Conservation (phyloP, 2,113 vertebrate species). For the Phoenicopterus ruber region DNA sequence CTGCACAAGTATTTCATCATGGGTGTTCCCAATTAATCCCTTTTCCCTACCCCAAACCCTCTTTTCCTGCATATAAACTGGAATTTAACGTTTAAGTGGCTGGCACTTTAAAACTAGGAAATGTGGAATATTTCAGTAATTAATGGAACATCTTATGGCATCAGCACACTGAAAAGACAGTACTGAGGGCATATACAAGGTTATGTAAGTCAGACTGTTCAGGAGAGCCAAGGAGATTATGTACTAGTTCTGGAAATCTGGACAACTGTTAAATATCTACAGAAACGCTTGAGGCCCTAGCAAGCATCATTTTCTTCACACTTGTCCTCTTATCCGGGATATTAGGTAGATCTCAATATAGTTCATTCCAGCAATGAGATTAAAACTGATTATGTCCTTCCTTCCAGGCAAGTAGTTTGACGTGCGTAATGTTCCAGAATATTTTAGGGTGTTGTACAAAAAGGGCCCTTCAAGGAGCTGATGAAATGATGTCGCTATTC, state of each 20-base stretch:
- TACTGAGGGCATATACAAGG: not conserved
- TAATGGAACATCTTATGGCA: not conserved
- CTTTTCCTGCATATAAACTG: constrained; percentile 14
- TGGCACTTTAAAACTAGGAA: not conserved
- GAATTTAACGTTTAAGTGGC: not conserved
- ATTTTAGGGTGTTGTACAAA: not conserved
- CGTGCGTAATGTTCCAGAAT: not conserved
- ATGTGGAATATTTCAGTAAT: not conserved
- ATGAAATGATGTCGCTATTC: not conserved
- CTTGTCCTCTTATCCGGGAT: not conserved
- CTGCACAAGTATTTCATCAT: not conserved
- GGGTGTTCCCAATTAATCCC: constrained; percentile 16
- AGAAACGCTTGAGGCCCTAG: not conserved
- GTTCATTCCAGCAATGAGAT: not conserved
- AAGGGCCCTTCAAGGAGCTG: not conserved
- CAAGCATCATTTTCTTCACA: not conserved
- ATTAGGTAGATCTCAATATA: not conserved
- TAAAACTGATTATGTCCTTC: not conserved
- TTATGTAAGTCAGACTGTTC: not conserved
- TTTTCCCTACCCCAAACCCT: not conserved
- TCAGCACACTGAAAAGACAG: not conserved
- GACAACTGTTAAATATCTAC: not conserved
- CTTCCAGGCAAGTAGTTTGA: not conserved
- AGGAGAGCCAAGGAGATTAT: not conserved
- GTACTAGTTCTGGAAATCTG: not conserved